Evolutionary conservation across 2,113 vertebrate species (phyloP).

Genomic region (Ochotona curzoniae): DNA sequence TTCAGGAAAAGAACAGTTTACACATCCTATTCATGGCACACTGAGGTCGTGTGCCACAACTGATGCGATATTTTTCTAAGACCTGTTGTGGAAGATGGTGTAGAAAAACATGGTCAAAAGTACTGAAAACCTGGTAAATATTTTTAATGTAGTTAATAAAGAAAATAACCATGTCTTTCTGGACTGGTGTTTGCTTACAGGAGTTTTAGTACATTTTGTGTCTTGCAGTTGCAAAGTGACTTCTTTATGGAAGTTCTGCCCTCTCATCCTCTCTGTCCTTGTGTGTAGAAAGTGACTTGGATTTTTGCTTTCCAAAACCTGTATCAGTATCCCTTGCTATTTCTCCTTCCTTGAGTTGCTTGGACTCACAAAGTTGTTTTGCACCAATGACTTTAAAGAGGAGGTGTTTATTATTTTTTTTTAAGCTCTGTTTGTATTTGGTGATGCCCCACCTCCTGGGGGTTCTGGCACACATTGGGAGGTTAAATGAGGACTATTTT

Average conservation of each 20-base stretch:
- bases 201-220: neutral
- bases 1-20: neutral
- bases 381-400: neutral
- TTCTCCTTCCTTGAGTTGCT: neutral
- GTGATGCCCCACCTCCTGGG: neutral
- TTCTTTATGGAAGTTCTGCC: neutral
- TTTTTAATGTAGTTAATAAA: conserved; percentile 8
- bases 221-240: neutral
- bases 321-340: neutral
- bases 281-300: neutral
- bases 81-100: neutral
- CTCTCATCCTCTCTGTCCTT: neutral
- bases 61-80: neutral
- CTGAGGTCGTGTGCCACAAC: neutral
- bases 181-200: neutral
- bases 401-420: neutral
- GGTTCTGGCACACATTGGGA: neutral
- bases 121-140: neutral
- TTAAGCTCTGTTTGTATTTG: neutral
- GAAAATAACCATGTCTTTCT: neutral
- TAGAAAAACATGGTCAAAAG: neutral
- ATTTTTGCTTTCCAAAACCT: conserved; percentile 4
- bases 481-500: conserved; percentile 30
- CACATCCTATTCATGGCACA: neutral
- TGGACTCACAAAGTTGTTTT: neutral